Percentiles rank a stretch among this genome's conserved stretches.
These are phyloP conservation scores for Hycleus phaleratus DNA, from an alignment of 1,140 invertebrate genomes.

Conservation along the genomic window DNA sequence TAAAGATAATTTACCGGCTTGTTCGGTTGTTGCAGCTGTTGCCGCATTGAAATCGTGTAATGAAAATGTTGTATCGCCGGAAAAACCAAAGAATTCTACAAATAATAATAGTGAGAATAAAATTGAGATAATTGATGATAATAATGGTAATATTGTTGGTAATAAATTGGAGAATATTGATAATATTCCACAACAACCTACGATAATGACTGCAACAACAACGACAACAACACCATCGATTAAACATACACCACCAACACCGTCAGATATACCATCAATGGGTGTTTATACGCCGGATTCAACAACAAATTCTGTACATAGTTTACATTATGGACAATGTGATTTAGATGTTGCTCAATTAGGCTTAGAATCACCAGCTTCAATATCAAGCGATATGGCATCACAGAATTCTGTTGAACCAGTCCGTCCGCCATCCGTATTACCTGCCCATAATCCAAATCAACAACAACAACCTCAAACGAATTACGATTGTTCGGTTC, in stretches of 20 bases:
- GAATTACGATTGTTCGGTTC: constrained; percentile 52
- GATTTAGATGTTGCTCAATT: constrained; percentile 77
- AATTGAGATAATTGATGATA: not conserved
- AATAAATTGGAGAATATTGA: constrained; percentile 3
- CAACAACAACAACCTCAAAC: constrained; percentile 42
- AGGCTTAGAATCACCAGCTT: constrained; percentile 77
- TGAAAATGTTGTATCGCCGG: not conserved
- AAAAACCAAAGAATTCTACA: constrained; percentile 9
- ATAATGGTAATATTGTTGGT: no score
- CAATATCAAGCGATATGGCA: constrained; percentile 76
- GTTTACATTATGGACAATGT: constrained; percentile 68
- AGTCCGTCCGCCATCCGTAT: constrained; percentile 45
- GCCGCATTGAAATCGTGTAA: no score
- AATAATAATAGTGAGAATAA: not conserved
- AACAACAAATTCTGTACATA: constrained; percentile 76
- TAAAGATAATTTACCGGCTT: no score
- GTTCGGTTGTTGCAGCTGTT: no score
- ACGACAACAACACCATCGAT: constrained; percentile 36
- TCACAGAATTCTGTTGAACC: constrained; percentile 66
- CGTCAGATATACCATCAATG: constrained; percentile 62
- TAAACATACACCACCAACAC: constrained; percentile 49
- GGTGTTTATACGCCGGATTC: constrained; percentile 78
- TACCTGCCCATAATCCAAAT: constrained; percentile 43
- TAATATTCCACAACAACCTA: not conserved
- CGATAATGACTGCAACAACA: not conserved